A percentile compares a stretch with the other conserved stretches of the same genome.
Evolutionary conservation across 2,888 invertebrate genomes (phyloP).

Genomic region (Idaea aversata): DNA sequence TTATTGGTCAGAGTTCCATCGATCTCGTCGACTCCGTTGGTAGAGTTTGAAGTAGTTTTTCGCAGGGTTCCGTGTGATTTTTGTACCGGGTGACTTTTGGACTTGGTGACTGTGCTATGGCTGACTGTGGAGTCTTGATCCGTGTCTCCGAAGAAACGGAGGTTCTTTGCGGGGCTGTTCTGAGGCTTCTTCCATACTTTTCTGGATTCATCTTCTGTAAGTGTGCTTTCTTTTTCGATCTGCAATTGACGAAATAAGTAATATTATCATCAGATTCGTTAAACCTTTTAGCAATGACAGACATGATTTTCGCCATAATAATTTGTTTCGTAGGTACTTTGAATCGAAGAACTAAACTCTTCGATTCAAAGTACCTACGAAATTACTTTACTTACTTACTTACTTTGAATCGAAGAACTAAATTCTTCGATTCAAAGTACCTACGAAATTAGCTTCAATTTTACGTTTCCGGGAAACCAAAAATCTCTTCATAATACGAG

Average conservation of each 20-base stretch:
- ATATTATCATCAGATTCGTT: neutral
- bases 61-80: conserved; percentile 54
- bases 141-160: conserved; percentile 92
- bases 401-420: too few species aligned
- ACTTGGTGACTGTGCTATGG: conserved; percentile 46
- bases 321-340: neutral
- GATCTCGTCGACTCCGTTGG: conserved; percentile 66
- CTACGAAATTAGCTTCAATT: too few species aligned
- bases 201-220: conserved; percentile 80
- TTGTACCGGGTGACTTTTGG: conserved; percentile 50
- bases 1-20: conserved; percentile 63
- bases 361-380: too few species aligned
- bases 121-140: conserved; percentile 85
- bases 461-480: neutral
- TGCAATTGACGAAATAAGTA: conserved; percentile 29
- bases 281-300: neutral
- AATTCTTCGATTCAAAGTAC: too few species aligned
- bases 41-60: conserved; percentile 71
- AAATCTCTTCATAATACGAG: neutral
- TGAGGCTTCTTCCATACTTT: conserved; percentile 59
- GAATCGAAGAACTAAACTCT: too few species aligned
- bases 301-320: neutral
- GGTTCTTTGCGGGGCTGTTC: conserved; percentile 82
- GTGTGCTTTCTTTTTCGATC: conserved; percentile 71
- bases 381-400: too few species aligned